Percentiles rank a stretch among this genome's conserved stretches.
These are phyloP conservation scores for Xiphophorus maculatus DNA, from an alignment of 2,113 vertebrate species.

Conservation along the genomic window DNA sequence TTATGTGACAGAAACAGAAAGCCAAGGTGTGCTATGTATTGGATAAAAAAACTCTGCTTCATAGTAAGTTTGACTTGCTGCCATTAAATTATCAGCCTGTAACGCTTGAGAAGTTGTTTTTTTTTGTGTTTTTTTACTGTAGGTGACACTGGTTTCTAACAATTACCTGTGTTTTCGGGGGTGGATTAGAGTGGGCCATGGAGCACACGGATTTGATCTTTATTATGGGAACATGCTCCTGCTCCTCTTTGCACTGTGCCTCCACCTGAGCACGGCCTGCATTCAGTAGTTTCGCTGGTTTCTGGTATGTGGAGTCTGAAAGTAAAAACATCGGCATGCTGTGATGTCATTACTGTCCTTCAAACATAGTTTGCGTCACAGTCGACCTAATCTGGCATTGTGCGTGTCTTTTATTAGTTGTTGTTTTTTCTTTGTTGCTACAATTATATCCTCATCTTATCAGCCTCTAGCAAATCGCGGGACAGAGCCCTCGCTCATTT, in stretches of 20 bases:
- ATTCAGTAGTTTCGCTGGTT: slow-evolving; percentile 35
- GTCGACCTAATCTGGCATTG: not conserved
- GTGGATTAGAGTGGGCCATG: slow-evolving; percentile 55
- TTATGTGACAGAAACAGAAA: no score
- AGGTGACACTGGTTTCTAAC: not conserved
- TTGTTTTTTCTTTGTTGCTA: not conserved
- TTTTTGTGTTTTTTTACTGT: not conserved
- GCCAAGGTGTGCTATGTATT: no score
- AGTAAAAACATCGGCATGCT: slow-evolving; percentile 10
- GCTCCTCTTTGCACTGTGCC: slow-evolving; percentile 76
- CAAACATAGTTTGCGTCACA: not conserved
- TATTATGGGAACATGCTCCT: slow-evolving; percentile 76
- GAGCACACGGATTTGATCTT: slow-evolving; percentile 79
- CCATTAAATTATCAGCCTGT: no score
- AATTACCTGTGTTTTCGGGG: slow-evolving; percentile 60
- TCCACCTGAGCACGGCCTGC: slow-evolving; percentile 24
- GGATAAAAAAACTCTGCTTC: no score
- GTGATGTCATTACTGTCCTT: not conserved
- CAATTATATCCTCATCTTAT: slow-evolving; percentile 22
- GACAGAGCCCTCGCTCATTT: slow-evolving; percentile 46
- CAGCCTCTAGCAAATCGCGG: slow-evolving; percentile 54
- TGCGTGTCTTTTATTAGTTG: not conserved
- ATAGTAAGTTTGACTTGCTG: no score
- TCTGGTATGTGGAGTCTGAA: slow-evolving; percentile 52
- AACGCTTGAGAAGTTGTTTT: no score